These are phyloP conservation scores for Mimas tiliae DNA, from an alignment of 2,888 invertebrate genomes.

Conservation along the genomic window DNA sequence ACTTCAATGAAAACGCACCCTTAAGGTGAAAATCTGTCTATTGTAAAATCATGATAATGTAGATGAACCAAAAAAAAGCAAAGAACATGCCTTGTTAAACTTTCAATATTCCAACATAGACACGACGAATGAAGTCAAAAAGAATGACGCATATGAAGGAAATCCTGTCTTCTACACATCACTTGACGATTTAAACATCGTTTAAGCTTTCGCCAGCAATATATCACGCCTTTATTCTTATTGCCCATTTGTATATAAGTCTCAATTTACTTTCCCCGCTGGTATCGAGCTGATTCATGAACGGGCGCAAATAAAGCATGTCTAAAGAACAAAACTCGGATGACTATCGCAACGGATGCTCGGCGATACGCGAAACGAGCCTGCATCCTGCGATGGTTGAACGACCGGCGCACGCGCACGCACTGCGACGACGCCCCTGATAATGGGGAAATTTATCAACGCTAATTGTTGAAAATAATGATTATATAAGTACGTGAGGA, in stretches of 20 bases:
- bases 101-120: too few relatives aligned
- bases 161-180: not conserved
- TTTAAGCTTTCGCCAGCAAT: not conserved
- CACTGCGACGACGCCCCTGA: slow-evolving; percentile 38
- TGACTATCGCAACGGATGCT: slow-evolving; percentile 61
- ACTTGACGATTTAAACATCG: slow-evolving; percentile 1
- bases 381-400: slow-evolving; percentile 66
- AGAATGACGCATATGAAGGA: not conserved
- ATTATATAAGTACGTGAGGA: slow-evolving; percentile 12
- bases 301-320: slow-evolving; percentile 19
- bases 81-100: too few relatives aligned
- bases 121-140: not conserved
- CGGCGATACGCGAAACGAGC: slow-evolving; percentile 60
- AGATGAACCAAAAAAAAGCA: too few relatives aligned
- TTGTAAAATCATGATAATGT: too few relatives aligned
- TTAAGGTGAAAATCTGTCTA: too few relatives aligned
- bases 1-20: too few relatives aligned
- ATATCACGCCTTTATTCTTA: not conserved
- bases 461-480: slow-evolving; percentile 42
- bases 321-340: slow-evolving; percentile 25
- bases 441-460: slow-evolving; percentile 56
- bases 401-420: slow-evolving; percentile 44
- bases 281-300: slow-evolving; percentile 33
- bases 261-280: slow-evolving; percentile 25
- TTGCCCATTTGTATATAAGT: slow-evolving; percentile 20